Conservation (phyloP, 1,140 invertebrate genomes). For the Ceratina japonica region DNA sequence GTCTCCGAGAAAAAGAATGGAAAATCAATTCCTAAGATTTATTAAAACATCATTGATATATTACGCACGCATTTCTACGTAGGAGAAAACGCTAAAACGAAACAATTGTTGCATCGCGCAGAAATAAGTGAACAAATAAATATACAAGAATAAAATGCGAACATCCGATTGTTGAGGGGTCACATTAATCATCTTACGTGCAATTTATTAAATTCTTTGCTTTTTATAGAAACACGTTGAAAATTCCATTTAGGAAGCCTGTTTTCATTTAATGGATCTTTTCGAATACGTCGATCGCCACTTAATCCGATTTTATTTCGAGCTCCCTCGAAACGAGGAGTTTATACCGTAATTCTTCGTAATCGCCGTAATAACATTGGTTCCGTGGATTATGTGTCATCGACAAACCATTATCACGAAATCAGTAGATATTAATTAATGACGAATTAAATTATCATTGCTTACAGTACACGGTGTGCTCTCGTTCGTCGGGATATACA, state of each 20-base stretch:
- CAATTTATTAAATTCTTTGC: too few relatives aligned
- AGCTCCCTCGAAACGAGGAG: background rate
- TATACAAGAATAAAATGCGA: too few relatives aligned
- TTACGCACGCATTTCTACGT: too few relatives aligned
- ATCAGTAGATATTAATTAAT: background rate
- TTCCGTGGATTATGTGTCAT: conserved; percentile 10
- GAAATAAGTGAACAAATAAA: too few relatives aligned
- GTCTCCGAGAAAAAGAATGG: too few relatives aligned
- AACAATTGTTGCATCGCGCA: too few relatives aligned
- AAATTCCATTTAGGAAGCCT: background rate
- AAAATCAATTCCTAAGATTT: too few relatives aligned
- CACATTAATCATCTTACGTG: too few relatives aligned
- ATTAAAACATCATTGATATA: too few relatives aligned
- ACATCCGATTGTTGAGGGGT: background rate
- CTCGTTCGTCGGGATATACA: background rate
- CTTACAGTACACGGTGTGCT: background rate
- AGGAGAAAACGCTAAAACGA: too few relatives aligned
- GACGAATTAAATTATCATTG: conserved; percentile 1
- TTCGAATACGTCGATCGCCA: too few relatives aligned
- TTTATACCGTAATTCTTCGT: conserved; percentile 17
- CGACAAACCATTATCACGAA: background rate
- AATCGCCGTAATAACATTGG: conserved; percentile 9
- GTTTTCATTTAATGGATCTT: background rate
- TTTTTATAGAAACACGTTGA: background rate
- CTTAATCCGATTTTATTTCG: conserved; percentile 23